These are phyloP conservation scores for Amphipyra berbera DNA, from an alignment of 2,888 invertebrate genomes.

Conservation along the genomic window DNA sequence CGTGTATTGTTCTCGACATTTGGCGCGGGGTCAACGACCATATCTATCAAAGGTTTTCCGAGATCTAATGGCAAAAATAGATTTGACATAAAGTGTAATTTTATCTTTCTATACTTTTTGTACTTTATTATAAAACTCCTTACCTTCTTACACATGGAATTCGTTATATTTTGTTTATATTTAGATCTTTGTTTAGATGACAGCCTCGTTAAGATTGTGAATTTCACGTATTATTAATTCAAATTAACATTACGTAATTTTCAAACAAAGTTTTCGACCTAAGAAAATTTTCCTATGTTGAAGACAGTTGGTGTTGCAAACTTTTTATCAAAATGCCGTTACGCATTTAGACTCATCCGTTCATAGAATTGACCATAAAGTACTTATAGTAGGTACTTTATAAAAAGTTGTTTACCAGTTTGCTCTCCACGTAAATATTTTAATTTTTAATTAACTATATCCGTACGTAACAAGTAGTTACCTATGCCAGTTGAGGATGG, in stretches of 20 bases:
- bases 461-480: not conserved
- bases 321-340: conserved; percentile 18
- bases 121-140: not conserved
- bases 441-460: conserved; percentile 11
- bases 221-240: too few relatives aligned
- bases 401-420: conserved; percentile 65
- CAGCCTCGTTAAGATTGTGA: too few relatives aligned
- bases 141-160: not conserved
- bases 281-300: too few relatives aligned
- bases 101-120: conserved; percentile 7
- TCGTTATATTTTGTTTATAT: not conserved
- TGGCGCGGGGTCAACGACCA: conserved; percentile 82
- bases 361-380: conserved; percentile 42
- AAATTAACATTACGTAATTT: too few relatives aligned
- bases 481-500: conserved; percentile 3
- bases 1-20: conserved; percentile 86
- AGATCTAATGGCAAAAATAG: conserved; percentile 72
- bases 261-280: too few relatives aligned
- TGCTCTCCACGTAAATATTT: conserved; percentile 5
- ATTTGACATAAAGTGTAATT: conserved; percentile 56
- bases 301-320: too few relatives aligned
- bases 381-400: conserved; percentile 28
- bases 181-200: not conserved
- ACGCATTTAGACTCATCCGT: conserved; percentile 38
- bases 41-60: conserved; percentile 77